A percentile compares a stretch with the other conserved stretches of the same genome.
Evolutionary conservation across 2,797 vertebrate genomes (phyloP).

Genomic region (Kryptolebias ocellatus): DNA sequence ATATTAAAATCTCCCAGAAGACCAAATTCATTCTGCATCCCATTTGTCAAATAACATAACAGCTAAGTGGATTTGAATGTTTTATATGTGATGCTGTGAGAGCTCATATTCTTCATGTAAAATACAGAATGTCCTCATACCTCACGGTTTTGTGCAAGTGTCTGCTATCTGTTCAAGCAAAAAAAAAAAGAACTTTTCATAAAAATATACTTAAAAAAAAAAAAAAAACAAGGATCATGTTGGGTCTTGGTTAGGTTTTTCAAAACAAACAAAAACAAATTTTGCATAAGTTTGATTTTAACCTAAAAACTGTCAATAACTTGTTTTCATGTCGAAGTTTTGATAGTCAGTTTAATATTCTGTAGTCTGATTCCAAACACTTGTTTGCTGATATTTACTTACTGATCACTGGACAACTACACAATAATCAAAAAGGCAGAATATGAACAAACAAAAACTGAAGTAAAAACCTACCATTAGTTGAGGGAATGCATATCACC

Average conservation of each 20-base stretch:
- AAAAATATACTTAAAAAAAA: too few relatives aligned
- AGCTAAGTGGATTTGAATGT: conserved; percentile 1
- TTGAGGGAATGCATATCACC: too few relatives aligned
- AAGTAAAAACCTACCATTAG: background rate
- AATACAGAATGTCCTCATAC: background rate
- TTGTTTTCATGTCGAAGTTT: too few relatives aligned
- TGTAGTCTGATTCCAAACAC: too few relatives aligned
- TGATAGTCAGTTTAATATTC: too few relatives aligned
- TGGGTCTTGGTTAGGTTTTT: background rate
- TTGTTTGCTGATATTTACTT: background rate
- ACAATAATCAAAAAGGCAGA: background rate
- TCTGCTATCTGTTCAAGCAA: background rate
- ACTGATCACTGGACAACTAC: too few relatives aligned
- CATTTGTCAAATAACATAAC: conserved; percentile 47
- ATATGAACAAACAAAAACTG: background rate
- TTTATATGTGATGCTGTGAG: conserved; percentile 14
- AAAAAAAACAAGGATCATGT: background rate
- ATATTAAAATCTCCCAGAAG: conserved; percentile 52
- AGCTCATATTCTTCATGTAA: background rate
- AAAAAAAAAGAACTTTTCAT: background rate
- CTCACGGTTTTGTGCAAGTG: background rate
- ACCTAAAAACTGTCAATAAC: background rate
- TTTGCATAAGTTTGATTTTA: background rate
- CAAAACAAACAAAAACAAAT: background rate
- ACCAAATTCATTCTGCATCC: conserved; percentile 46